These are phyloP conservation scores for Troglohyphantes excavatus DNA, from an alignment of 2,888 invertebrate genomes.

Conservation along the genomic window DNA sequence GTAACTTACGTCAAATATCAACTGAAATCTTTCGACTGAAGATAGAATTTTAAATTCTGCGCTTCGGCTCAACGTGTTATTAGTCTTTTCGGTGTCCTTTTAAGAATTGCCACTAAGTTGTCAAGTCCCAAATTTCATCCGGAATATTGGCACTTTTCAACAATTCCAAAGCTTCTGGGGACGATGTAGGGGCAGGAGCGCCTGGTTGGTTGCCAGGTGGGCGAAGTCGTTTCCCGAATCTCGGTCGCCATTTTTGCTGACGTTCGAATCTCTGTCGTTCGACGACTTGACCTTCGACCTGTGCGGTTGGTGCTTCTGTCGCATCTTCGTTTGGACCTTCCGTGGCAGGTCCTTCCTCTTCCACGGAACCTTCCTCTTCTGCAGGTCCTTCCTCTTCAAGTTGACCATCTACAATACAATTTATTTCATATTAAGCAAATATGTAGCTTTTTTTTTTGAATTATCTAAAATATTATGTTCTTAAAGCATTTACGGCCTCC, in stretches of 20 bases:
- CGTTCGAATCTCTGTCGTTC: slow-evolving; percentile 25
- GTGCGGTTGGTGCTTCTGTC: slow-evolving; percentile 6
- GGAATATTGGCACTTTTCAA: slow-evolving; percentile 30
- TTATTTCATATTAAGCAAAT: no score
- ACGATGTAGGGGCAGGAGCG: not conserved
- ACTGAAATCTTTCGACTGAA: no score
- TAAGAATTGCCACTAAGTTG: not conserved
- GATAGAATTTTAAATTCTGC: no score
- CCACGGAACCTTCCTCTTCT: not conserved
- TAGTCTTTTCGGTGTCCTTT: no score
- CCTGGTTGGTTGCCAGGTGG: slow-evolving; percentile 3
- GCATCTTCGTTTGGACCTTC: slow-evolving; percentile 32
- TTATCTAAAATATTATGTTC: no score
- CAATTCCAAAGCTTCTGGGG: slow-evolving; percentile 24
- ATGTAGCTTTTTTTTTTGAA: no score
- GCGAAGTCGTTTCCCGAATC: slow-evolving; percentile 58
- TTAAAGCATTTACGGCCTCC: no score
- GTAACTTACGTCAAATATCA: no score
- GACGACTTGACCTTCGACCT: slow-evolving; percentile 13
- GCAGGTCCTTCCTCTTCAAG: slow-evolving; percentile 17
- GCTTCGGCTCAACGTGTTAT: no score
- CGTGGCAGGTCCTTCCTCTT: slow-evolving; percentile 44
- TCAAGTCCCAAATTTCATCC: slow-evolving; percentile 67
- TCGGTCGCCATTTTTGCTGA: slow-evolving; percentile 16
- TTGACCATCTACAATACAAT: no score